Base-by-base conservation (phyloP, 2,113 vertebrate genomes). In the Centropristis striata region DNA sequence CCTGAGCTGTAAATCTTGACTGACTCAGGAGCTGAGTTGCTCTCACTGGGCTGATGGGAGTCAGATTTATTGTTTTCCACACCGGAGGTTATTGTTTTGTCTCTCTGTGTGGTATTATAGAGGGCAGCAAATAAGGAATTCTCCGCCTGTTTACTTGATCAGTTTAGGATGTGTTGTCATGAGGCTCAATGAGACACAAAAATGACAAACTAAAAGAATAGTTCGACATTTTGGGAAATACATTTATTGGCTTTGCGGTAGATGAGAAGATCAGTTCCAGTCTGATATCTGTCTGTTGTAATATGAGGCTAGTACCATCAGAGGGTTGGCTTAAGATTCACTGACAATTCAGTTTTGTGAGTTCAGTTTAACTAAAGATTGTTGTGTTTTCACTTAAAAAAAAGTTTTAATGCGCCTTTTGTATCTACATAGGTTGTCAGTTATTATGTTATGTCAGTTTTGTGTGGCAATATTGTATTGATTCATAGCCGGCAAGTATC, bases 31-130 rank as follows among this genome's bases (percentile, higher is more conserved):
- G 63, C 53, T 16, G 46, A 36, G 68, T 65, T 6, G 58, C 42
- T 57, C 42, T 67, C 69, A 49, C 37, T 13, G 28, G 54, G 47
- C 53, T 65, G 77, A 53, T 68, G 55, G 21, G 32, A 68, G 39
- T 37, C 32, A 32, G 64, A 66, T 65, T 80, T 67, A 21, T 78
- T 79, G 59, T 78, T 74, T 81, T 80, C 42, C 14, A 57, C 47
- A 67, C 32, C 32, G 5, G 21, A 46, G 46, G 61, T 74, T 44
- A 55, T 69, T 65, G 65, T 71, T 80, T 37, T 50, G 44, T 75
- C 25, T 44, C 39, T 59, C 10, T 23, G 37, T 14, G 47, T n/a
- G 46, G 21, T 76, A 77, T 60, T 23, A 47, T 37, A n/a, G 49
- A 75, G 7, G 1, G 57, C 47, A 42, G 23, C 21, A 47, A 72